A percentile compares a stretch with the other conserved stretches of the same genome.
Evolutionary conservation across 1,140 invertebrate species (phyloP).

Genomic region (Lithobius niger): DNA sequence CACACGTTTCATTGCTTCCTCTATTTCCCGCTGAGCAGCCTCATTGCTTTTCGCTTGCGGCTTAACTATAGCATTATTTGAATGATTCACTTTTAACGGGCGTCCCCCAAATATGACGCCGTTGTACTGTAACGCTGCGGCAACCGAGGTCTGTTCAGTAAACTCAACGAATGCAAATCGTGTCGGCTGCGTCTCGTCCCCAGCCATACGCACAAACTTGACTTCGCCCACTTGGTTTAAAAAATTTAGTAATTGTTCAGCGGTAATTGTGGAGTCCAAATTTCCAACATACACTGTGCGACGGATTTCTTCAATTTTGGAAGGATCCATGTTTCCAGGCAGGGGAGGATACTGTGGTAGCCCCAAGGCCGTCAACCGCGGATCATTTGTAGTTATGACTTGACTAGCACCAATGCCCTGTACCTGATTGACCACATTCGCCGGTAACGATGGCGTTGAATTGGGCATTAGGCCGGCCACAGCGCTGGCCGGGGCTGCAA

Average conservation of each 20-base stretch:
- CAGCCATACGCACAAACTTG: slow-evolving; percentile 87
- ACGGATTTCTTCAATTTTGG: slow-evolving; percentile 91
- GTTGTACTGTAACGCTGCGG: slow-evolving; percentile 73
- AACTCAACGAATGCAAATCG: slow-evolving; percentile 85
- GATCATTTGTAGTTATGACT: slow-evolving; percentile 81
- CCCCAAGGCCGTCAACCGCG: slow-evolving; percentile 64
- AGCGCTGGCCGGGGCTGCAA: slow-evolving; percentile 71
- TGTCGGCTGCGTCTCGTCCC: slow-evolving; percentile 56
- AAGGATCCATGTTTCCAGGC: slow-evolving; percentile 73
- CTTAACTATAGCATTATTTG: slow-evolving; percentile 78
- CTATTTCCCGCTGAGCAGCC: slow-evolving; percentile 85
- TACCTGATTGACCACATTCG: slow-evolving; percentile 73
- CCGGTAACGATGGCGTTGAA: slow-evolving; percentile 71
- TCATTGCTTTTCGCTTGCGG: slow-evolving; percentile 90
- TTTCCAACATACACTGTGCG: slow-evolving; percentile 72
- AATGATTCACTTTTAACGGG: slow-evolving; percentile 57
- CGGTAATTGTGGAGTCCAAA: slow-evolving; percentile 44
- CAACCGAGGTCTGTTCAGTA: slow-evolving; percentile 73
- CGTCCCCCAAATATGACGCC: slow-evolving; percentile 53
- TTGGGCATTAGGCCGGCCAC: slow-evolving; percentile 50
- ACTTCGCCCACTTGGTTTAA: slow-evolving; percentile 80
- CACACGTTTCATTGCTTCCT: slow-evolving; percentile 90
- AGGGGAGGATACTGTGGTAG: slow-evolving; percentile 84
- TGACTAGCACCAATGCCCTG: slow-evolving; percentile 66
- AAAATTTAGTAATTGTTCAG: slow-evolving; percentile 69